These are phyloP conservation scores for Ptychoptera albimana DNA, from an alignment of 2,888 invertebrate genomes.

Conservation along the genomic window DNA sequence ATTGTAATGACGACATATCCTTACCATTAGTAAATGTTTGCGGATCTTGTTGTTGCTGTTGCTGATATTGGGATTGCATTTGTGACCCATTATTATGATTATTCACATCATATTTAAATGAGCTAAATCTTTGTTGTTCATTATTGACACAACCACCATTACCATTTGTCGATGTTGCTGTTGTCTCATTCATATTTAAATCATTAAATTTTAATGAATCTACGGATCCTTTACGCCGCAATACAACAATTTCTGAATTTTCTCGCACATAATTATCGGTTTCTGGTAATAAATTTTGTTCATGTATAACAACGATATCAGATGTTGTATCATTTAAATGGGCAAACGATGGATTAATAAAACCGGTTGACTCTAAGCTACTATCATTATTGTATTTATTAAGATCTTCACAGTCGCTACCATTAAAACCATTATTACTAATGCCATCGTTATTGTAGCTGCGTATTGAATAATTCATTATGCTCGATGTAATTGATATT, in stretches of 20 bases:
- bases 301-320: constrained; percentile 18
- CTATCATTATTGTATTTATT: constrained; percentile 29
- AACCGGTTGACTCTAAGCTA: constrained; percentile 21
- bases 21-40: neutral
- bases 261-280: constrained; percentile 25
- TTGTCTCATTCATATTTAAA: constrained; percentile 2
- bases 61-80: no score
- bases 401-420: constrained; percentile 21
- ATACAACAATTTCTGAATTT: constrained; percentile 28
- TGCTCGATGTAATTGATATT: neutral
- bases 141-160: constrained; percentile 7
- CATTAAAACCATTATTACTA: constrained; percentile 9
- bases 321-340: constrained; percentile 19
- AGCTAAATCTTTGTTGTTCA: constrained; percentile 29
- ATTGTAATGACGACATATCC: no score
- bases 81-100: no score
- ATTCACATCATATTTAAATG: constrained; percentile 23
- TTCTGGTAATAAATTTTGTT: constrained; percentile 27
- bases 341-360: constrained; percentile 29
- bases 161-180: constrained; percentile 9
- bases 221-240: constrained; percentile 24
- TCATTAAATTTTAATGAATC: no score
- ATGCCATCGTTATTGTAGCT: neutral
- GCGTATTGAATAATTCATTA: constrained; percentile 3
- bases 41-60: constrained; percentile 11